phyloP scores from a whole-genome alignment of 2,888 invertebrate genomes.

The Brachyptera putata region DNA sequence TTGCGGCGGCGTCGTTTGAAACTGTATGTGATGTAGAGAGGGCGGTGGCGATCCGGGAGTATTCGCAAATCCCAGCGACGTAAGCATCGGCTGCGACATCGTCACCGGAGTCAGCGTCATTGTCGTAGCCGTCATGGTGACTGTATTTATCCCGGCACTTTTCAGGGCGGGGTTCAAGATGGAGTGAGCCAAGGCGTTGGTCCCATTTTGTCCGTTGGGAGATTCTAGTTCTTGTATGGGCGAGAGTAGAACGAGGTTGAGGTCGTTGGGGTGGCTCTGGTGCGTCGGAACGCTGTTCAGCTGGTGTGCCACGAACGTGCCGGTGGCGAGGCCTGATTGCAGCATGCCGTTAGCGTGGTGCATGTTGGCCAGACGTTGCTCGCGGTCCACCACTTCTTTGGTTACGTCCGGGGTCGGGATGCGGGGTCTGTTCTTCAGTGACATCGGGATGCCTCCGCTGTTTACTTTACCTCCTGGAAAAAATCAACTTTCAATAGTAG shows the following conservation, averaged over 20 bases:
- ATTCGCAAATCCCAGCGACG: slow-evolving; percentile 46
- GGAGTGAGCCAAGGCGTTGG: slow-evolving; percentile 74
- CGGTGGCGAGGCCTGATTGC: slow-evolving; percentile 3
- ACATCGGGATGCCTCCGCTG: slow-evolving; percentile 60
- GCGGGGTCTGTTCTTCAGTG: slow-evolving; percentile 75
- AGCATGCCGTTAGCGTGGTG: neutral
- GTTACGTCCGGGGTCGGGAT: slow-evolving; percentile 86
- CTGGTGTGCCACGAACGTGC: slow-evolving; percentile 20
- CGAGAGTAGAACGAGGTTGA: slow-evolving; percentile 70
- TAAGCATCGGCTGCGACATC: slow-evolving; percentile 52
- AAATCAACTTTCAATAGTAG: too few species aligned
- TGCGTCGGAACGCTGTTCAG: slow-evolving; percentile 37
- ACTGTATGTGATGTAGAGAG: slow-evolving; percentile 39
- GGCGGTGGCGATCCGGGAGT: slow-evolving; percentile 34
- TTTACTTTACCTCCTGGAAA: slow-evolving; percentile 65
- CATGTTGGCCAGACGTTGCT: slow-evolving; percentile 55
- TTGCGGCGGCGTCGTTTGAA: slow-evolving; percentile 35
- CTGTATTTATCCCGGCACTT: slow-evolving; percentile 44
- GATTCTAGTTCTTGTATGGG: slow-evolving; percentile 83
- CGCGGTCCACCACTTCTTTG: slow-evolving; percentile 71
- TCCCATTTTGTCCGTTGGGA: slow-evolving; percentile 55
- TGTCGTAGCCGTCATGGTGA: slow-evolving; percentile 32
- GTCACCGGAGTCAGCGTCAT: slow-evolving; percentile 54
- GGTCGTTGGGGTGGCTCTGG: slow-evolving; percentile 49
- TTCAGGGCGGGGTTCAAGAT: slow-evolving; percentile 61